These are phyloP conservation scores for Myiozetetes cayanensis DNA, from an alignment of 2,113 vertebrate genomes.

Conservation along the genomic window DNA sequence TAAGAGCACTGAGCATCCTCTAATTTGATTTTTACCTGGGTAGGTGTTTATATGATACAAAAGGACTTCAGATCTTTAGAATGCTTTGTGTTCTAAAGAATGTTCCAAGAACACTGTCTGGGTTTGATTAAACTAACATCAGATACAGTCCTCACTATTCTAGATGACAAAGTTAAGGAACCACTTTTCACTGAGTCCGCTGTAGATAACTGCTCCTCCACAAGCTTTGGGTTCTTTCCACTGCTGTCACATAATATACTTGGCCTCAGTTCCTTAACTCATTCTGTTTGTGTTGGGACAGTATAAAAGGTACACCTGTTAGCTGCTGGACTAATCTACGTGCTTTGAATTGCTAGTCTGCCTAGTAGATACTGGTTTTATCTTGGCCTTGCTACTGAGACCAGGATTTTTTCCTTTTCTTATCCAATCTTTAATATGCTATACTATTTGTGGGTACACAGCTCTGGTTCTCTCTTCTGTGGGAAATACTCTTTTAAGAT, in stretches of 20 bases:
- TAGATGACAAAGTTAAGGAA: background rate
- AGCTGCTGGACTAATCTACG: background rate
- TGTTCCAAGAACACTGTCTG: background rate
- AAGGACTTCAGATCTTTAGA: background rate
- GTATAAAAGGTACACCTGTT: background rate
- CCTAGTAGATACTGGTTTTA: background rate
- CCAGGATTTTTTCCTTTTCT: background rate
- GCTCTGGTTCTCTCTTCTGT: background rate
- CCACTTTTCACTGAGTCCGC: background rate
- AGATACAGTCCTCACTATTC: background rate
- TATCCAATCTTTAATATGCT: background rate
- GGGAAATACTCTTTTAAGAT: background rate
- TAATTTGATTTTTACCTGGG: background rate
- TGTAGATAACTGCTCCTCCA: background rate
- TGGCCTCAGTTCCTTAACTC: background rate
- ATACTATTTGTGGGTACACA: fast-evolving
- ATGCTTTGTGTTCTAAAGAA: background rate
- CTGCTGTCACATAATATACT: background rate
- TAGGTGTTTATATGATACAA: background rate
- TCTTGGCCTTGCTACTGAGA: background rate
- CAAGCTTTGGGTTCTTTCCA: background rate
- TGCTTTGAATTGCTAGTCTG: background rate
- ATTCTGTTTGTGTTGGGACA: background rate
- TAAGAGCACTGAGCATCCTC: background rate
- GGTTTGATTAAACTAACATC: background rate